Evolutionary conservation across 2,113 vertebrate genomes (phyloP).

Genomic region (Monopterus albus): DNA sequence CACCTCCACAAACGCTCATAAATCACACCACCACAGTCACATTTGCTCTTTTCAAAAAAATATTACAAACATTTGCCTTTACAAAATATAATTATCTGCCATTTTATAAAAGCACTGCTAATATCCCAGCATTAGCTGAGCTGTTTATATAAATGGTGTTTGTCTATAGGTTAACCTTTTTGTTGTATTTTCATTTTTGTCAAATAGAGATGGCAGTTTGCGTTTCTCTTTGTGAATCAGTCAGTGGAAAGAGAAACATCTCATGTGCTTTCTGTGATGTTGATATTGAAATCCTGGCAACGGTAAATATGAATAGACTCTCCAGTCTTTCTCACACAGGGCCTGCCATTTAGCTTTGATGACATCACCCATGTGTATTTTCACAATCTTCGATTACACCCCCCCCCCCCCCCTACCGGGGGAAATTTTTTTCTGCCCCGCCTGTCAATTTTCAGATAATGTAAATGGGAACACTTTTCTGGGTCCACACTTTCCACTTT

Average conservation of each 20-base stretch:
- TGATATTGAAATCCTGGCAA: conserved; percentile 64
- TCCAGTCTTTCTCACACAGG: conserved; percentile 67
- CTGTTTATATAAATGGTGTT: conserved; percentile 76
- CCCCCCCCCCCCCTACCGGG: conserved; percentile 36
- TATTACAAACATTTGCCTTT: conserved; percentile 80
- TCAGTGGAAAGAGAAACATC: conserved; percentile 61
- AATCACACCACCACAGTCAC: conserved; percentile 75
- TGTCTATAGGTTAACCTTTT: conserved; percentile 80
- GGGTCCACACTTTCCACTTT: conserved; percentile 16
- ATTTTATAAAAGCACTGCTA: conserved; percentile 59
- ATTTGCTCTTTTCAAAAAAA: conserved; percentile 80
- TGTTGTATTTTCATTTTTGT: conserved; percentile 56
- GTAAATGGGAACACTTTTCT: conserved; percentile 59
- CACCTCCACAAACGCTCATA: conserved; percentile 70
- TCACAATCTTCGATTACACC: conserved; percentile 71
- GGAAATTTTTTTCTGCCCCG: conserved; percentile 80
- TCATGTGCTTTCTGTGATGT: conserved; percentile 66
- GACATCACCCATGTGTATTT: conserved; percentile 76
- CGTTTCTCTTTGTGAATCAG: conserved; percentile 57
- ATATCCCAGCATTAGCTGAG: conserved; percentile 45
- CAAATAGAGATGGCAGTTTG: conserved; percentile 54
- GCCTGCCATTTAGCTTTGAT: conserved; percentile 78
- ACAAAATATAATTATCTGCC: conserved; percentile 75
- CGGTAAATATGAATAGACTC: conserved; percentile 75
- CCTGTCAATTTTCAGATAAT: conserved; percentile 80